A percentile compares a stretch with the other conserved stretches of the same genome.
Conservation (phyloP, 2,888 invertebrate species). For the Orthonychiurus folsomi region DNA sequence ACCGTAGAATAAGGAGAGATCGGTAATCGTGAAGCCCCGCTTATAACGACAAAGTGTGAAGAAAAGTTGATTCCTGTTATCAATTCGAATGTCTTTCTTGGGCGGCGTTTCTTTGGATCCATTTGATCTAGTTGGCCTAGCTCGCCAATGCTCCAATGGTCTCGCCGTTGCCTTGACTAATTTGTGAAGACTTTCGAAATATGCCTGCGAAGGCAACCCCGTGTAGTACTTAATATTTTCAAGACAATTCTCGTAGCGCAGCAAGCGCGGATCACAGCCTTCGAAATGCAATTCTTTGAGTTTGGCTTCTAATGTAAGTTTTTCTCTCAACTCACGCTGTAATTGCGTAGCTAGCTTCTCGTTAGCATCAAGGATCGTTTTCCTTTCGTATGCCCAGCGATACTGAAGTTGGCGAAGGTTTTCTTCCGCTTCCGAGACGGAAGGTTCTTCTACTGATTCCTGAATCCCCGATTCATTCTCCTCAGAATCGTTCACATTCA, state of each 20-base stretch:
- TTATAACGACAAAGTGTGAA: constrained; percentile 6
- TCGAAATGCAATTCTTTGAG: not conserved
- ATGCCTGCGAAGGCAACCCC: not conserved
- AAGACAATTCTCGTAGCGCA: constrained; percentile 5
- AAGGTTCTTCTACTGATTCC: not conserved
- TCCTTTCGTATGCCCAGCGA: constrained; percentile 4
- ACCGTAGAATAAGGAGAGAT: constrained; percentile 7
- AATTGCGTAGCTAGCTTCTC: not conserved
- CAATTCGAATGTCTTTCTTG: not conserved
- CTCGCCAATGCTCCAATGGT: constrained; percentile 3
- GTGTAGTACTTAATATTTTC: constrained; percentile 1
- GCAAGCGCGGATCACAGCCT: not conserved
- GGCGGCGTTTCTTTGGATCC: not conserved
- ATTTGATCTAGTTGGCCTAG: not conserved
- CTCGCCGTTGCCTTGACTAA: not conserved
- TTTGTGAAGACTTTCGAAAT: constrained; percentile 5
- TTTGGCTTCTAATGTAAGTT: not conserved
- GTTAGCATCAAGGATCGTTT: constrained; percentile 1
- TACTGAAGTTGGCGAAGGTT: not conserved
- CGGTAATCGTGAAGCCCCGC: constrained; percentile 9
- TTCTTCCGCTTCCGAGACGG: not conserved
- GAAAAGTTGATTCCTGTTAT: constrained; percentile 10
- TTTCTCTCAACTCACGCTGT: not conserved
- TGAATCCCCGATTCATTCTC: not conserved
- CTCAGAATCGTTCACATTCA: no score